Base-by-base conservation (phyloP, 2,888 invertebrate genomes). In the Leistus spinibarbis region DNA sequence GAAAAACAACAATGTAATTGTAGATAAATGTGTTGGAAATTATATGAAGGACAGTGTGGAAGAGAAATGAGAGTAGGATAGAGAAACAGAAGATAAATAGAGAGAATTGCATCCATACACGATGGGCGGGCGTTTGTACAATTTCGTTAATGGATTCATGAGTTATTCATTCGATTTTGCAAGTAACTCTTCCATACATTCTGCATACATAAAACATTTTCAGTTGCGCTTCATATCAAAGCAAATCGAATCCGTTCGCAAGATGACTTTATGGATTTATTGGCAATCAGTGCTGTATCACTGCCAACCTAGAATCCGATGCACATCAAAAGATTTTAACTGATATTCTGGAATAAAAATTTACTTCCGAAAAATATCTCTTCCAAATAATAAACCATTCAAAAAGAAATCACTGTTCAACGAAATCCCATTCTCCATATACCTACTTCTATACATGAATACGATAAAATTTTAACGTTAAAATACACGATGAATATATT, bases 141-240 rank as follows among this genome's bases (percentile, higher is more conserved):
- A 53, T 71, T 71, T 64, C 24, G 71, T 71, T 71, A 71, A 71
- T 71, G 65, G 71, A 71, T 71, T 71, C 71, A 56, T 71, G 71
- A 71, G 65, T 71, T 65, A 71, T 71, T 71, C 65, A 71, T 71
- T 22, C 13, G 70, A 62, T 23, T 54, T 71, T 65, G 19, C 56
- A 23, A 23, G 71, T 22, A 27, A 65, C 56, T 71, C 64, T 63
- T 71, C 65, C 71, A 71, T 71, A 65, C 22, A 71, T 71, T 71
- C 65, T 71, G 65, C 71, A 71, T 71, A 71, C 71, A 71, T 71
- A 65, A 71, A 71, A 71, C 65, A 71, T 71, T 56, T 71, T 20
- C 54, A 64, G 16, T 19, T 63, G 22, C 63, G 23, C 22, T 64
- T 70, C 63, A 56, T 22, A 53, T 71, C 71, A 65, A 71, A 63